These are phyloP conservation scores for Leptoclinus maculatus DNA, from an alignment of 2,797 vertebrate genomes.

Conservation along the genomic window DNA sequence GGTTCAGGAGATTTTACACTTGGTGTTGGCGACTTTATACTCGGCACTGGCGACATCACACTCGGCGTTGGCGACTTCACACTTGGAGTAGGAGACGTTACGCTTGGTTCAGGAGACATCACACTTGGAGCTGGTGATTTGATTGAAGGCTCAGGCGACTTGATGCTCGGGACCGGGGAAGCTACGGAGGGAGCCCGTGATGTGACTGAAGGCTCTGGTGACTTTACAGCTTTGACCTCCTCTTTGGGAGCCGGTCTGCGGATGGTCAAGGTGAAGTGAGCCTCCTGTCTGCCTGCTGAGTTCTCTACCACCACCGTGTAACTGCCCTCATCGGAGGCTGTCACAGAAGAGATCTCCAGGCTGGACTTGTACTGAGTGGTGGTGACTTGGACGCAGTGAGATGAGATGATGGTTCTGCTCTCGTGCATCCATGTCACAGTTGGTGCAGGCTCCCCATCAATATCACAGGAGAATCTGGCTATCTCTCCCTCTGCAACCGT, in stretches of 20 bases:
- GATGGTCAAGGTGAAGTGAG: conserved; percentile 92
- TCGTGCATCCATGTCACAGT: conserved; percentile 90
- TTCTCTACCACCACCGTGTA: conserved; percentile 96
- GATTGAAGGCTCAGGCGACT: conserved; percentile 74
- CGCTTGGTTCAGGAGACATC: conserved; percentile 71
- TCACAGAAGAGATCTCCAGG: conserved; percentile 92
- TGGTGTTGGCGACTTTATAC: conserved; percentile 54
- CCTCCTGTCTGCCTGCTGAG: conserved; percentile 92
- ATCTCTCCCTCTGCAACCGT: conserved; percentile 91
- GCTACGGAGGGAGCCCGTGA: conserved; percentile 82
- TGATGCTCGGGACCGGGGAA: conserved; percentile 71
- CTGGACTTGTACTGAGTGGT: conserved; percentile 95
- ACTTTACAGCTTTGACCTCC: conserved; percentile 82
- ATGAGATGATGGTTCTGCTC: conserved; percentile 85
- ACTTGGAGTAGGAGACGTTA: conserved; percentile 35
- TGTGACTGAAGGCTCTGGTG: conserved; percentile 77
- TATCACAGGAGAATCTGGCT: conserved; percentile 93
- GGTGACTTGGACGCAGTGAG: conserved; percentile 87
- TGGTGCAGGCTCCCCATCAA: conserved; percentile 95
- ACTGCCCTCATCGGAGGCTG: conserved; percentile 90
- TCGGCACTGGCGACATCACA: conserved; percentile 63
- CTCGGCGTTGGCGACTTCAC: conserved; percentile 69
- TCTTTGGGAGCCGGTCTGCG: conserved; percentile 84
- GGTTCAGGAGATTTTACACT: conserved; percentile 69
- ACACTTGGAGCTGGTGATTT: conserved; percentile 69